Percentiles rank a stretch among this genome's conserved stretches.
phyloP scores from a whole-genome alignment of 37 sponge, comb jelly and placozoan species.

The Hexactinellida sp. region DNA sequence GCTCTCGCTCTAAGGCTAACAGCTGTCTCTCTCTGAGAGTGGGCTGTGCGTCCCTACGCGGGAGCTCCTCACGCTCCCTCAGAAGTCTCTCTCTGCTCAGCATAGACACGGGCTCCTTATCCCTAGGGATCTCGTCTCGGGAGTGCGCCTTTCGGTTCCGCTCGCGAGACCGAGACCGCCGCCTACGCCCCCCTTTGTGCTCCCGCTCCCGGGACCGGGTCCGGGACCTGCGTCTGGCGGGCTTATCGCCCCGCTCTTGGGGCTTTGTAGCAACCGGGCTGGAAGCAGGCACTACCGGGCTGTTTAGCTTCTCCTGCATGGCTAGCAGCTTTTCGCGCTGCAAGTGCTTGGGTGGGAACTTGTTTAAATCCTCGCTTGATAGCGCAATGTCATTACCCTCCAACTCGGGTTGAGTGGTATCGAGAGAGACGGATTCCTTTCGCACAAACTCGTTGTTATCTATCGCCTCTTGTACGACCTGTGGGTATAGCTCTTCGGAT shows the following conservation, averaged over 20 bases:
- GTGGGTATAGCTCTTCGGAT: background rate
- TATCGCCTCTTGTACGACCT: background rate
- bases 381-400: background rate
- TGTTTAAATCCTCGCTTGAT: background rate
- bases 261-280: background rate
- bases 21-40: background rate
- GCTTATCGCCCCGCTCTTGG: background rate
- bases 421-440: background rate
- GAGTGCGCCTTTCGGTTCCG: background rate
- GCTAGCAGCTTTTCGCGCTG: background rate
- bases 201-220: background rate
- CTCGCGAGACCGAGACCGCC: background rate
- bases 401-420: background rate
- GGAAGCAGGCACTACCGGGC: background rate
- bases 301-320: slow-evolving; percentile 5
- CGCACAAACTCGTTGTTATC: background rate
- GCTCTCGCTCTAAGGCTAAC: slow-evolving; percentile 1
- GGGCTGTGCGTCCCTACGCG: background rate
- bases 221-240: background rate
- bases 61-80: background rate
- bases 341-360: background rate
- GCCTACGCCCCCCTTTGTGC: background rate
- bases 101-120: background rate
- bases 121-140: background rate
- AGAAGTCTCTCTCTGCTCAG: background rate